Evolutionary conservation across 2,888 invertebrate species (phyloP).

Genomic region (Ophion costatus): DNA sequence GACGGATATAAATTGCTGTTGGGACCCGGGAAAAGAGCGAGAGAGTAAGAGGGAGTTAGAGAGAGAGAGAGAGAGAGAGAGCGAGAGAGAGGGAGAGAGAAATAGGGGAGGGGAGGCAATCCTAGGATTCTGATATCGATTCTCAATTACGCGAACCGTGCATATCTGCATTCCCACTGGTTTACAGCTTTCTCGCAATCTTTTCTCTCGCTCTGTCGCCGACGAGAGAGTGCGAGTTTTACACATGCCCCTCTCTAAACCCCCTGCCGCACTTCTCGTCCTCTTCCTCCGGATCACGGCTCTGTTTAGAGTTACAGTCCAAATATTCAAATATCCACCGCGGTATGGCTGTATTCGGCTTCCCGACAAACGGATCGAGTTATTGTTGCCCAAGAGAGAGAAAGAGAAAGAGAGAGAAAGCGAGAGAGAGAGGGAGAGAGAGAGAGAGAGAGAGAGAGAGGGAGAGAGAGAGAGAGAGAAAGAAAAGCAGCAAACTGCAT

Average conservation of each 20-base stretch:
- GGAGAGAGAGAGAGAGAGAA: neutral
- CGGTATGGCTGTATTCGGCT: conserved; percentile 39
- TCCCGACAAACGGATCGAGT: conserved; percentile 62
- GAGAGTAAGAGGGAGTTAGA: conserved; percentile 4
- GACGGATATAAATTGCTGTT: conserved; percentile 64
- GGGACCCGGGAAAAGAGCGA: conserved; percentile 37
- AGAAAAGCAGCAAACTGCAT: neutral
- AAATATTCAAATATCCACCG: conserved; percentile 65
- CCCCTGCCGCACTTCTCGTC: conserved; percentile 11
- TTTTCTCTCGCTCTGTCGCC: conserved; percentile 51
- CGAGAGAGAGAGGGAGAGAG: no score
- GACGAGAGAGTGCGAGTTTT: conserved; percentile 25
- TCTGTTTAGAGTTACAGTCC: conserved; percentile 62
- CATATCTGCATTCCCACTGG: conserved; percentile 56
- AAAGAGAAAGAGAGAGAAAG: no score
- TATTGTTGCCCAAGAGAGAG: conserved; percentile 48
- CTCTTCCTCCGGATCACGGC: conserved; percentile 3
- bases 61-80: conserved; percentile 13
- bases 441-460: conserved; percentile 12
- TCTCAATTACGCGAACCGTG: conserved; percentile 64
- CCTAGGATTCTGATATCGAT: conserved; percentile 64
- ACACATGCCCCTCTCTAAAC: neutral
- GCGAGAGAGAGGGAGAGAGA: conserved; percentile 11
- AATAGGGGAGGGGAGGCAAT: conserved; percentile 4
- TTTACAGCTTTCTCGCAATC: conserved; percentile 50